These are phyloP conservation scores for Cylas formicarius DNA, from an alignment of 1,140 invertebrate species.

Conservation along the genomic window DNA sequence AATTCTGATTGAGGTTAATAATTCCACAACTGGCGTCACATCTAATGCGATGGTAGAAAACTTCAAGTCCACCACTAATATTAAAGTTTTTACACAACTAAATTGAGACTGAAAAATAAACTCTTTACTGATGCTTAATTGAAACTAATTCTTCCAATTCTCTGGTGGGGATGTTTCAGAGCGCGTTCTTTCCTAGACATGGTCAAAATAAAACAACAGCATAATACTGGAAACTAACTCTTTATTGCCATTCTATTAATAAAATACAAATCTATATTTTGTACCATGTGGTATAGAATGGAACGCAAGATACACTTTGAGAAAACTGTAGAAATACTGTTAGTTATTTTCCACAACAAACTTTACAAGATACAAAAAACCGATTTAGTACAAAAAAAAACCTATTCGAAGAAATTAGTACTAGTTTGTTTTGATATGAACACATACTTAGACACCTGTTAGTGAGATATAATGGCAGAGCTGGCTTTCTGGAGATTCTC, in stretches of 20 bases:
- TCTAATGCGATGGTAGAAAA: too few relatives aligned
- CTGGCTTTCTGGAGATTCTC: conserved; percentile 35
- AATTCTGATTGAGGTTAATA: too few relatives aligned
- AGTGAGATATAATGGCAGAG: conserved; percentile 39
- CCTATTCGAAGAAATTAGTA: conserved; percentile 32
- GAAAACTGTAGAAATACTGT: conserved; percentile 16
- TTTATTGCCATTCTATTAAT: conserved; percentile 41
- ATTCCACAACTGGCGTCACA: too few relatives aligned
- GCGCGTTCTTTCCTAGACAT: background rate
- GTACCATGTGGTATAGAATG: conserved; percentile 29
- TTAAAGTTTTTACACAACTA: too few relatives aligned
- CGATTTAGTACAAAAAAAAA: conserved; percentile 17
- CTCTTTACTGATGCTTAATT: too few relatives aligned
- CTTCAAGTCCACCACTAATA: too few relatives aligned
- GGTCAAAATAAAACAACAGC: conserved; percentile 8
- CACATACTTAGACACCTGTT: conserved; percentile 38
- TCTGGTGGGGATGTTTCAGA: too few relatives aligned
- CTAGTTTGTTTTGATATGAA: conserved; percentile 35
- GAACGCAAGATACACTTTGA: conserved; percentile 18
- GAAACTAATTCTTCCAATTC: too few relatives aligned
- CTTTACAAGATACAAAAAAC: conserved; percentile 16
- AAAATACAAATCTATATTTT: conserved; percentile 33
- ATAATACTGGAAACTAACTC: conserved; percentile 38
- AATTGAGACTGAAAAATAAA: too few relatives aligned
- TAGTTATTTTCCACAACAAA: conserved; percentile 10